Conservation (phyloP, 2,888 invertebrate species). For the Agrotis ipsilon region DNA sequence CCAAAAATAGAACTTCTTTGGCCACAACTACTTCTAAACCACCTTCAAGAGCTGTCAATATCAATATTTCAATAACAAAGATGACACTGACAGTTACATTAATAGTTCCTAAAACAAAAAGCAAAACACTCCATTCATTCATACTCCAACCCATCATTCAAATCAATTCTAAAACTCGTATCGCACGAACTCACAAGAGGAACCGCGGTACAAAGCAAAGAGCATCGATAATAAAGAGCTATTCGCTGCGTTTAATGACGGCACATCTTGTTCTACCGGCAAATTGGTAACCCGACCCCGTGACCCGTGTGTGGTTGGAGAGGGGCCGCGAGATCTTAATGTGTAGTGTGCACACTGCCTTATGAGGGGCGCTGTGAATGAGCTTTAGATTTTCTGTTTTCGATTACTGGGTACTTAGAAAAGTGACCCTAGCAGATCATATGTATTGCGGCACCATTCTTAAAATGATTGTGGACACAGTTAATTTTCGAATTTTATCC, state of each 20-base stretch:
- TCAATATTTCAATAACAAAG: neutral
- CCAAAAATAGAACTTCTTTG: too few relatives aligned
- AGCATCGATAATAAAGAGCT: slow-evolving; percentile 66
- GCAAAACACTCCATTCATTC: neutral
- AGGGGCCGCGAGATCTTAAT: slow-evolving; percentile 49
- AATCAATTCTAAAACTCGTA: slow-evolving; percentile 18
- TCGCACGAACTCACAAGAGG: slow-evolving; percentile 19
- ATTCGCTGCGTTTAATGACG: slow-evolving; percentile 69
- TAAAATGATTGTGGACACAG: too few relatives aligned
- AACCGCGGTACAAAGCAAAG: slow-evolving; percentile 51
- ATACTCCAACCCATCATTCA: slow-evolving; percentile 4
- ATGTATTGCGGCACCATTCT: too few relatives aligned
- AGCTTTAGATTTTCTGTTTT: slow-evolving; percentile 20
- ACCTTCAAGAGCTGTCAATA: neutral
- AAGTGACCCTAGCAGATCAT: too few relatives aligned
- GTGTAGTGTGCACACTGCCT: slow-evolving; percentile 53
- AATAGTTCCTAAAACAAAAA: neutral
- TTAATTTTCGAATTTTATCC: too few relatives aligned
- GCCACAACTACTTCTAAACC: neutral
- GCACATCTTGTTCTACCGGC: slow-evolving; percentile 72
- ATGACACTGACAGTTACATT: neutral
- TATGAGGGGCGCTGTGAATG: slow-evolving; percentile 48
- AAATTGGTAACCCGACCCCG: slow-evolving; percentile 85
- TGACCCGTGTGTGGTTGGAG: slow-evolving; percentile 64
- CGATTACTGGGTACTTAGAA: too few relatives aligned